phyloP scores from a whole-genome alignment of 2,113 vertebrate species.

The Ammospiza caudacuta region DNA sequence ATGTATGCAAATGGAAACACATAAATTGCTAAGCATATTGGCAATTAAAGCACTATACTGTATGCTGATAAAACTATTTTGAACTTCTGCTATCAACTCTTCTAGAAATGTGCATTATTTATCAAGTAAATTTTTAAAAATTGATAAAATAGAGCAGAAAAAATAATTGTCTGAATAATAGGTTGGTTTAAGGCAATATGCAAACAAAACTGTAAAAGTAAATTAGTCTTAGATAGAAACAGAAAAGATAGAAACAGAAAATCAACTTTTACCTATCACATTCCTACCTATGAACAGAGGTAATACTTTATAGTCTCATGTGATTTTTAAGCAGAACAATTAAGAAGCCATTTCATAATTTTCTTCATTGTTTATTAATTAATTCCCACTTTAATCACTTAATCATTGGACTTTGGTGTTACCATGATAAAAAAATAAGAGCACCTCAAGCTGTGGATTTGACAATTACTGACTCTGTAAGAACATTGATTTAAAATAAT shows the following conservation, averaged over 20 bases:
- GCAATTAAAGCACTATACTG: background rate
- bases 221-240: background rate
- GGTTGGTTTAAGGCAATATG: background rate
- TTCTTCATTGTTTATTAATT: background rate
- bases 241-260: background rate
- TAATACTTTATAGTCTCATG: background rate
- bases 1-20: background rate
- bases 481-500: conserved; percentile 24
- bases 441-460: background rate
- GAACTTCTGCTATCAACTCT: background rate
- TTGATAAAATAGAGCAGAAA: background rate
- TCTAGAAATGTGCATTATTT: background rate
- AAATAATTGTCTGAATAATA: background rate
- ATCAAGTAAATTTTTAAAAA: background rate
- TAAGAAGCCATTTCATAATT: background rate
- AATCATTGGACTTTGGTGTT: background rate
- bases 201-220: background rate
- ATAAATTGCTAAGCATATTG: background rate
- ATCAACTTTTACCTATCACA: background rate
- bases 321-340: background rate
- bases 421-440: background rate
- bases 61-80: background rate
- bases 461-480: background rate
- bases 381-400: conserved; percentile 9
- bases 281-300: background rate